phyloP scores from a whole-genome alignment of 2,113 vertebrate species.

The Carassius auratus region DNA sequence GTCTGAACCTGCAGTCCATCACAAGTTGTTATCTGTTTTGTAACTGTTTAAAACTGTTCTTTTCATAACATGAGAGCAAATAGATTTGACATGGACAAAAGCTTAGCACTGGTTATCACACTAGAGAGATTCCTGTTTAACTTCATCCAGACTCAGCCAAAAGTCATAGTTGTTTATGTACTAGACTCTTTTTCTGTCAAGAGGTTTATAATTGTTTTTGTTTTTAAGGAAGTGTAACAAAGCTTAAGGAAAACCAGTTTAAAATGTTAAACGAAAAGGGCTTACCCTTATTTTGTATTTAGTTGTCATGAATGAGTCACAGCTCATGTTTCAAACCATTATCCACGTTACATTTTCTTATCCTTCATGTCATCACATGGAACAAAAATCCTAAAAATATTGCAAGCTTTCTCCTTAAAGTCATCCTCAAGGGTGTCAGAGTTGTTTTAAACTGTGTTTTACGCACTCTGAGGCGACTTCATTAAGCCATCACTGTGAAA shows the following conservation, averaged over 20 bases:
- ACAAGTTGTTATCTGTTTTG: background rate
- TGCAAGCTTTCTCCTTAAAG: background rate
- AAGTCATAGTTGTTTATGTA: background rate
- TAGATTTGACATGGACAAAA: background rate
- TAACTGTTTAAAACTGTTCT: background rate
- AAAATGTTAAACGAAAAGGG: background rate
- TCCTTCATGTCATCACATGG: background rate
- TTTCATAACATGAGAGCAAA: background rate
- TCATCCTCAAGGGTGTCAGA: background rate
- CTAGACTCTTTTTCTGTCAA: background rate
- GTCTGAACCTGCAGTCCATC: background rate
- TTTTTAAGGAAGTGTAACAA: background rate
- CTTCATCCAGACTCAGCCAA: background rate
- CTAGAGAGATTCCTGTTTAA: background rate
- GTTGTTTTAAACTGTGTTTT: conserved; percentile 18
- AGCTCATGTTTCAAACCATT: background rate
- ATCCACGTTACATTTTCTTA: background rate
- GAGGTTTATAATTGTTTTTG: background rate
- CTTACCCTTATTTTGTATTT: background rate
- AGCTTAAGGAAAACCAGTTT: background rate
- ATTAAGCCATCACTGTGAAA: conserved; percentile 53
- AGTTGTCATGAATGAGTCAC: background rate
- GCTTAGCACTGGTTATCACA: background rate
- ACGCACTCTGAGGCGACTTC: conserved; percentile 35
- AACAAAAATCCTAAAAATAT: background rate